Evolutionary conservation across 2,888 invertebrate species (phyloP).

Genomic region (Yponomeuta cagnagella): DNA sequence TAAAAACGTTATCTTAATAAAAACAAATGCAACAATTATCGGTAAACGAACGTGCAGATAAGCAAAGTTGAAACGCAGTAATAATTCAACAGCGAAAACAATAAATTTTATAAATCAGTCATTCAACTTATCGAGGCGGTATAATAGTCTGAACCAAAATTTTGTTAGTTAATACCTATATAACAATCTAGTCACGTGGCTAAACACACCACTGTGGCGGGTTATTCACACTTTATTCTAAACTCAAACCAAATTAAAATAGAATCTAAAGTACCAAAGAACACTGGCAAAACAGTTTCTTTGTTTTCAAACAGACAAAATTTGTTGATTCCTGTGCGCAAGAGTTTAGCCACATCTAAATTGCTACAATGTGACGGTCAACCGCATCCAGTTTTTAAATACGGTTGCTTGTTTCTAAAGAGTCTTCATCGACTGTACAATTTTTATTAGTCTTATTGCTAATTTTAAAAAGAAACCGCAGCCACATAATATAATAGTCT

Average conservation of each 20-base stretch:
- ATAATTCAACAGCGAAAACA: constrained; percentile 32
- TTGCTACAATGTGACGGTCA: constrained; percentile 25
- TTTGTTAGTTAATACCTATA: background rate
- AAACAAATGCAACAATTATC: constrained; percentile 6
- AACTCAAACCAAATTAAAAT: background rate
- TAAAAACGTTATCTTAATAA: background rate
- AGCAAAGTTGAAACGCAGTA: constrained; percentile 4
- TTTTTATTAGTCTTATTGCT: constrained; percentile 23
- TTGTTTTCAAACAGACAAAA: background rate
- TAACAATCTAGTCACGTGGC: background rate
- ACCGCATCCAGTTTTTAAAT: constrained; percentile 22
- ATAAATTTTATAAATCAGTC: constrained; percentile 40
- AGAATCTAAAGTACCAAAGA: background rate
- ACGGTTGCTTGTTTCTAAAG: background rate
- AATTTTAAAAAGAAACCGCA: constrained; percentile 14
- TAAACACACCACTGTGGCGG: background rate
- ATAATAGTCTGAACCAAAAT: background rate
- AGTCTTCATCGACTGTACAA: background rate
- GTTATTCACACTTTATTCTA: background rate
- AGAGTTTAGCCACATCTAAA: no score
- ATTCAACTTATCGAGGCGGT: background rate
- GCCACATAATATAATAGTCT: constrained; percentile 27
- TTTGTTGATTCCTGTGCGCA: constrained; percentile 16
- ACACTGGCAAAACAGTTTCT: background rate
- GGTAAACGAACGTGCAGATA: background rate